These are phyloP conservation scores for Clavelina lepadiformis DNA, from an alignment of 23 tunicate genomes.

Conservation along the genomic window DNA sequence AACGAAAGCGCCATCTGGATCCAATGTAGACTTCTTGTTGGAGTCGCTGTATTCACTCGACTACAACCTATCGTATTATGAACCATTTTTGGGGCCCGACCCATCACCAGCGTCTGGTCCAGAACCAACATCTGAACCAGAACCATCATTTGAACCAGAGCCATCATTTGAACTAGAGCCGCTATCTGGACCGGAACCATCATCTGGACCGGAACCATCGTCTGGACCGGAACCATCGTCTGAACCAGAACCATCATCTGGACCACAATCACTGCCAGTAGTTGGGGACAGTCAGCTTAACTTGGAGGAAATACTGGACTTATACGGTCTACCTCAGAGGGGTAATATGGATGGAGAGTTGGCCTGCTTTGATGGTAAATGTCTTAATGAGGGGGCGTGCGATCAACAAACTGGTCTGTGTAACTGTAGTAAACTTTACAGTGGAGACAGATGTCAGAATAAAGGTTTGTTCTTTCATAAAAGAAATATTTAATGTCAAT, in stretches of 20 bases:
- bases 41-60: not conserved
- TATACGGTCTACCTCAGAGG: not conserved
- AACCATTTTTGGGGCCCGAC: too few species aligned
- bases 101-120: not conserved
- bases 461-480: too few species aligned
- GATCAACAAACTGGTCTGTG: slow-evolving; percentile 23
- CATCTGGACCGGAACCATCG: not conserved
- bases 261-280: too few species aligned
- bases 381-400: slow-evolving; percentile 62
- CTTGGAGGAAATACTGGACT: not conserved
- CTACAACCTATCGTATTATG: too few species aligned
- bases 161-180: not conserved
- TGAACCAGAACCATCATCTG: not conserved
- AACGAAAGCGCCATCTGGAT: not conserved
- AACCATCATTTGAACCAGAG: not conserved
- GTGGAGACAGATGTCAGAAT: slow-evolving; percentile 58
- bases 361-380: slow-evolving; percentile 49
- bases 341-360: not conserved
- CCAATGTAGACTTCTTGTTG: not conserved
- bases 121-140: not conserved
- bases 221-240: too few species aligned
- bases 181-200: too few species aligned
- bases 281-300: not conserved
- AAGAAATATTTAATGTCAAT: too few species aligned
- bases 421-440: slow-evolving; percentile 32